Evolutionary conservation across 1,140 invertebrate species (phyloP).

Genomic region (Phortica variegata): DNA sequence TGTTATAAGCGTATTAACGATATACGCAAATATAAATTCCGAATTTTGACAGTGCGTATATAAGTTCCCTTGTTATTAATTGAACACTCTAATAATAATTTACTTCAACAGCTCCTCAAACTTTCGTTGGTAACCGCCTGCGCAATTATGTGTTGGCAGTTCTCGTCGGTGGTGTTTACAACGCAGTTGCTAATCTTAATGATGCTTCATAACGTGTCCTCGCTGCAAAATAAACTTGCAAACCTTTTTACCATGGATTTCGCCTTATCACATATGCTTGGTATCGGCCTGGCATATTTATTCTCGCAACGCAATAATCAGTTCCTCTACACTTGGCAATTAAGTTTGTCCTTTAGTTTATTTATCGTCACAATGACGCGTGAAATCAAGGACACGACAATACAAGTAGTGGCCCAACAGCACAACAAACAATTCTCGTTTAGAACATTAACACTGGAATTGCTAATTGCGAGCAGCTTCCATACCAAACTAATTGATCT

Average conservation of each 20-base stretch:
- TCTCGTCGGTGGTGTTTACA: conserved; percentile 47
- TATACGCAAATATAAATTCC: conserved; percentile 28
- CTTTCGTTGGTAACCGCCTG: conserved; percentile 40
- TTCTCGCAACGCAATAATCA: conserved; percentile 44
- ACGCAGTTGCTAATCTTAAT: conserved; percentile 49
- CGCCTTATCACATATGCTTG: conserved; percentile 41
- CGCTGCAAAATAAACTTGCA: conserved; percentile 21
- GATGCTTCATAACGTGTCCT: conserved; percentile 30
- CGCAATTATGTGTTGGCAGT: conserved; percentile 49
- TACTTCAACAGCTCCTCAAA: conserved; percentile 46
- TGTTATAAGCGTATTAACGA: conserved; percentile 39
- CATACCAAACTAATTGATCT: conserved; percentile 37
- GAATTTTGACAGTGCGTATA: conserved; percentile 36
- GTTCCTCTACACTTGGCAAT: conserved; percentile 41
- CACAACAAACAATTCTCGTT: conserved; percentile 37
- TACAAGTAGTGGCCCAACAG: conserved; percentile 11
- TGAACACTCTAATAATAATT: too few relatives aligned
- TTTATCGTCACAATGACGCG: conserved; percentile 33
- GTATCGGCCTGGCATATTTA: conserved; percentile 38
- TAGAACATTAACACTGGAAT: conserved; percentile 32
- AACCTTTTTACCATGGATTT: conserved; percentile 43
- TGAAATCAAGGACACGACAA: conserved; percentile 21
- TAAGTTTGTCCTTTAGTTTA: conserved; percentile 32
- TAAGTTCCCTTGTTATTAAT: neutral
- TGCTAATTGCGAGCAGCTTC: conserved; percentile 37